A percentile compares a stretch with the other conserved stretches of the same genome.
Conservation (phyloP, 64 coral and sea anemone genomes). For the Astreopora myriophthalma region DNA sequence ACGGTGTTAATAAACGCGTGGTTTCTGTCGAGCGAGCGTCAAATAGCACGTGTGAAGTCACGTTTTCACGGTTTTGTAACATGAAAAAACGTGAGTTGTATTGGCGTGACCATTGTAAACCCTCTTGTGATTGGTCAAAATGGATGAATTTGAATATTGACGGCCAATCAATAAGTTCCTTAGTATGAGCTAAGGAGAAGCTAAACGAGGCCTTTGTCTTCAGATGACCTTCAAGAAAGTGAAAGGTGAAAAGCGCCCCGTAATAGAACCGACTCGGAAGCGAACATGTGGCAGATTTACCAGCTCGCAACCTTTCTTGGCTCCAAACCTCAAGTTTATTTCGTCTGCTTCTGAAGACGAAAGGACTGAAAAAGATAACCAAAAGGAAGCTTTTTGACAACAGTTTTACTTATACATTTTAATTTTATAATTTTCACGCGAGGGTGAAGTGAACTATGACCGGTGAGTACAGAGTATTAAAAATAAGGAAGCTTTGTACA, state of each 20-base stretch:
- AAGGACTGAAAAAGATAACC: neutral
- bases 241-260: neutral
- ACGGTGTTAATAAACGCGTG: neutral
- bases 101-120: neutral
- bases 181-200: too few species aligned
- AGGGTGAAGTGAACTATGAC: conserved; percentile 11
- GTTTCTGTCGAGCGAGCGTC: neutral
- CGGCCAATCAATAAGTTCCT: neutral
- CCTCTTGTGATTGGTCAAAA: neutral
- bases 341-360: neutral
- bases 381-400: too few species aligned
- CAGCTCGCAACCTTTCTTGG: neutral
- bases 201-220: conserved; percentile 3
- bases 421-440: neutral
- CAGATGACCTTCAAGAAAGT: neutral
- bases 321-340: neutral
- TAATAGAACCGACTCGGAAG: neutral
- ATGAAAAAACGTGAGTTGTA: neutral
- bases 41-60: neutral
- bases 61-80: neutral
- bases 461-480: conserved; percentile 5
- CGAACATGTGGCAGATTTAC: neutral
- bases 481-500: too few species aligned
- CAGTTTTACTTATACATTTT: too few species aligned
- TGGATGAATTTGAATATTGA: too few species aligned